phyloP scores from a whole-genome alignment of 2,888 invertebrate species.

The Drosophila meridionalis region DNA sequence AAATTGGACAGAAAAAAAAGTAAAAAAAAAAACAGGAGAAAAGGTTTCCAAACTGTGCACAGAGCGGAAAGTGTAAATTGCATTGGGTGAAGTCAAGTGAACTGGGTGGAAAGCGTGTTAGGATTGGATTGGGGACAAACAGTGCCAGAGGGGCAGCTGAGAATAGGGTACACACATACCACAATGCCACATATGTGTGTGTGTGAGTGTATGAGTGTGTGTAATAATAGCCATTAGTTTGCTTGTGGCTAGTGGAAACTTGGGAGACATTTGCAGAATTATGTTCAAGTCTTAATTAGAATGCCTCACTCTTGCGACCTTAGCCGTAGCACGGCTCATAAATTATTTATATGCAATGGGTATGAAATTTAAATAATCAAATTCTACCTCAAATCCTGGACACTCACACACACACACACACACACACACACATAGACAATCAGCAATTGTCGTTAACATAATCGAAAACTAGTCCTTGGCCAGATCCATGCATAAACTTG shows the following conservation, averaged over 20 bases:
- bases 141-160: not conserved
- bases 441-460: conserved; percentile 37
- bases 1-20: conserved; percentile 63
- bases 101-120: conserved; percentile 13
- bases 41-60: conserved; percentile 47
- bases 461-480: conserved; percentile 41
- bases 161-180: not conserved
- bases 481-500: conserved; percentile 7
- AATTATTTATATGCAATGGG: conserved; percentile 78
- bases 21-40: conserved; percentile 2
- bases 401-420: conserved; percentile 8
- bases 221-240: conserved; percentile 69
- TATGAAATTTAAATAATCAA: conserved; percentile 81
- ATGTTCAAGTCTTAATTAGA: conserved; percentile 72
- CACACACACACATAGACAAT: conserved; percentile 5
- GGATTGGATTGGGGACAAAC: conserved; percentile 7
- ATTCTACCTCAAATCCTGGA: conserved; percentile 34
- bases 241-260: conserved; percentile 46
- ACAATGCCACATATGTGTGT: not conserved
- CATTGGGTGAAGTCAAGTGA: conserved; percentile 43
- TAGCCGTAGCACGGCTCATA: conserved; percentile 57
- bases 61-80: conserved; percentile 58
- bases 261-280: conserved; percentile 68
- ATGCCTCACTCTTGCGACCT: conserved; percentile 39
- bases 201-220: not conserved